Evolutionary conservation across 2,888 invertebrate genomes (phyloP), one percentile per base, ranked within the genome.

Genomic region (Lasioglossum vierecki): DNA sequence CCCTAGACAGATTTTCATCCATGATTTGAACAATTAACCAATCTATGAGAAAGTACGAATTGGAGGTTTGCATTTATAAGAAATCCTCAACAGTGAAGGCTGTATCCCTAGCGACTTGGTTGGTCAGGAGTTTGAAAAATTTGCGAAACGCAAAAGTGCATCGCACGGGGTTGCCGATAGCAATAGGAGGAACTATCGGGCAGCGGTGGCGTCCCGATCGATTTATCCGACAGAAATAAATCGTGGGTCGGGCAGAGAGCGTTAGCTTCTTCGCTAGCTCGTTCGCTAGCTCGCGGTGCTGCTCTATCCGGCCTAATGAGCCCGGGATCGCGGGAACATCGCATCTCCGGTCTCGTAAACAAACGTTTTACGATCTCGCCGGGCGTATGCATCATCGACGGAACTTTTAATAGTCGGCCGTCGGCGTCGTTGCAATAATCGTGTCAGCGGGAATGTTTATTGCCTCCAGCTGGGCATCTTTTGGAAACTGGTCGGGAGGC

Each of bases 401-500:
- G 73, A 82, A 87, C 83, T 90, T 90, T 89, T 88, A 88, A 87
- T 90, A 85, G 90, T 83, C 79, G 83, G 41, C 79, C 80, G 79
- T 83, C 84, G 84, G 79, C 84, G 75, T 66, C 84, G 78, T 84
- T 79, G 89, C 89, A 87, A 89, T 90, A 89, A 90, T 90, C 90
- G 90, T 90, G 89, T 89, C 89, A 88, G 83, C 83, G 82, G 60
- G 83, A 85, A 90, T 87, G 87, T 89, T 89, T 89, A 89, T 89
- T 87, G 85, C 88, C 90, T 84, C 83, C 88, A 90, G 88, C 90
- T 90, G 89, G 87, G 79, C 80, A 70, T 79, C 88, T 90, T 89
- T 89, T 90, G 82, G 83, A 80, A 88, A 84, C 86, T 86, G 82
- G 86, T 86, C 86, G 72, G 83, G 60, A 84, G 83, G 83, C 75